Evolutionary conservation across 2,797 vertebrate species (phyloP).

Genomic region (Morelia viridis): DNA sequence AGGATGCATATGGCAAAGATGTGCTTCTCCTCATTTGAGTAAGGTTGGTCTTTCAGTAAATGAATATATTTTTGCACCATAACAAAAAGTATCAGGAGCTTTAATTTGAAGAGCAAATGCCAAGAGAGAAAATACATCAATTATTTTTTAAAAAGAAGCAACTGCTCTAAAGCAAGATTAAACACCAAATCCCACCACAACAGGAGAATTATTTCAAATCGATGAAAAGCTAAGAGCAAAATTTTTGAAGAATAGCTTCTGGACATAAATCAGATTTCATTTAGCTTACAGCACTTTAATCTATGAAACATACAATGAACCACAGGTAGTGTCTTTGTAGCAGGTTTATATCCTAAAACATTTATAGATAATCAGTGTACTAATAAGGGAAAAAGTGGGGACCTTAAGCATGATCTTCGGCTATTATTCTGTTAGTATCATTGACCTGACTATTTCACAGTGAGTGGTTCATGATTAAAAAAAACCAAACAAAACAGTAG

Average conservation of each 20-base stretch:
- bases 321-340: neutral
- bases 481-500: neutral
- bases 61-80: neutral
- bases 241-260: neutral
- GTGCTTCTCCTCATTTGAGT: neutral
- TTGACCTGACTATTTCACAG: neutral
- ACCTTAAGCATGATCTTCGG: neutral
- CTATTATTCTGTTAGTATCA: conserved; percentile 1
- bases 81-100: rapidly evolving
- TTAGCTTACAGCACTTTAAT: rapidly evolving
- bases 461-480: neutral
- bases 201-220: conserved; percentile 19
- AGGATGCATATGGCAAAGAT: neutral
- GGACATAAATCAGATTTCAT: conserved; percentile 18
- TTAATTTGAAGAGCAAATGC: conserved; percentile 1
- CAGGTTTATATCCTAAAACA: conserved; percentile 2
- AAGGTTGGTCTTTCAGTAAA: neutral
- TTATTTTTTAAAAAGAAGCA: neutral
- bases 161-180: conserved; percentile 4
- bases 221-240: neutral
- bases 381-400: conserved; percentile 4
- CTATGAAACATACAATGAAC: neutral
- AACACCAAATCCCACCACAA: neutral
- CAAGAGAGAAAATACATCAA: neutral
- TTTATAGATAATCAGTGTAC: conserved; percentile 7